phyloP scores from a whole-genome alignment of 2,113 vertebrate genomes.

The Gopherus flavomarginatus region DNA sequence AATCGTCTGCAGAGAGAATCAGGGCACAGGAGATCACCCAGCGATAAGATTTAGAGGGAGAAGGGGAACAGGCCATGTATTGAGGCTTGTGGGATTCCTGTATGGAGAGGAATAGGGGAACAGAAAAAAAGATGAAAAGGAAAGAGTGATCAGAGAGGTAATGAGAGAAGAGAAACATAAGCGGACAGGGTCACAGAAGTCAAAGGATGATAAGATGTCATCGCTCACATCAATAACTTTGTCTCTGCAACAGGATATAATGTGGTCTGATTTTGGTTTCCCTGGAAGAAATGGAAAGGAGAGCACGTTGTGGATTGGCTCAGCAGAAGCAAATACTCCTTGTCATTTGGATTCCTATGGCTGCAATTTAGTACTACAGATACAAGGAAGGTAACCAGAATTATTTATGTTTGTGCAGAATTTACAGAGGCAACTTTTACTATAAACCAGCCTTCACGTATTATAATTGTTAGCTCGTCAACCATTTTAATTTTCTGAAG shows the following conservation, averaged over 20 bases:
- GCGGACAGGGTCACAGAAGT: background rate
- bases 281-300: slow-evolving; percentile 88
- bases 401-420: background rate
- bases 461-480: background rate
- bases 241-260: slow-evolving; percentile 83
- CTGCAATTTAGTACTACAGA: slow-evolving; percentile 94
- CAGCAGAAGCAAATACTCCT: slow-evolving; percentile 91
- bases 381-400: slow-evolving; percentile 91
- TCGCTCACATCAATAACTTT: slow-evolving; percentile 1
- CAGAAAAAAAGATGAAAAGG: background rate
- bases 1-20: background rate
- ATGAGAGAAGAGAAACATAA: background rate
- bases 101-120: background rate
- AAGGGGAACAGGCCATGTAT: accelerated
- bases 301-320: slow-evolving; percentile 95
- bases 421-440: background rate
- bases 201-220: background rate
- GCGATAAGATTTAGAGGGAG: background rate
- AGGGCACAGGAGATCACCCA: background rate
- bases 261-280: slow-evolving; percentile 95
- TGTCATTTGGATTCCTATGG: slow-evolving; percentile 96
- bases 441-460: background rate
- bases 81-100: background rate
- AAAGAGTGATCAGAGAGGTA: background rate
- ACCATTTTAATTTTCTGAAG: slow-evolving; percentile 27